These are phyloP conservation scores for Quadroppia sp. DNA, from an alignment of 2,888 invertebrate genomes.

Conservation along the genomic window DNA sequence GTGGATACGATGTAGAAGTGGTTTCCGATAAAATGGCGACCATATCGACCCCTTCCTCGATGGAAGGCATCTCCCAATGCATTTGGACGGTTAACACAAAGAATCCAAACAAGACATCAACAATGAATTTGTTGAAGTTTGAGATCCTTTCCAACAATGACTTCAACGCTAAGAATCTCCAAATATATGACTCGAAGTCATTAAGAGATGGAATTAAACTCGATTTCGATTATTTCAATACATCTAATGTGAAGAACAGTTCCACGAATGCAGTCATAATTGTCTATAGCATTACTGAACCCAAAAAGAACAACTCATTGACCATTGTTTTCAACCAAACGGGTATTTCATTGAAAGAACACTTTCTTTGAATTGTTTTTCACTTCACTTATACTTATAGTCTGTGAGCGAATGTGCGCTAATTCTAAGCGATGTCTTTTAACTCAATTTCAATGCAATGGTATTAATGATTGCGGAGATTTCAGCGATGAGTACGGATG, in stretches of 20 bases:
- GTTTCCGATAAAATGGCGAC: not conserved
- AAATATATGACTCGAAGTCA: not conserved
- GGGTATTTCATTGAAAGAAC: not conserved
- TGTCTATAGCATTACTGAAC: not conserved
- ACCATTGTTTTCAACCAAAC: not conserved
- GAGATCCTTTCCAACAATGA: not conserved
- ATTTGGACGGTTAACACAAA: conserved; percentile 8
- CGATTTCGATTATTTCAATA: not conserved
- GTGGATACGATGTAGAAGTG: not conserved
- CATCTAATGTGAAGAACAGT: not conserved
- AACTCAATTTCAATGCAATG: conserved; percentile 13
- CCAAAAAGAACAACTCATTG: not conserved
- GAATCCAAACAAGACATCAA: not conserved
- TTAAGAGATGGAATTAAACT: not conserved
- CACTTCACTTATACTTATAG: not conserved
- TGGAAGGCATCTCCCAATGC: not conserved
- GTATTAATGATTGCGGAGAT: conserved; percentile 22
- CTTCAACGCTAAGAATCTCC: not conserved
- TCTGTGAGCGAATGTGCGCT: not conserved
- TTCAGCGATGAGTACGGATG: not conserved
- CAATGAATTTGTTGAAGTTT: not conserved
- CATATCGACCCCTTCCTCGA: not conserved
- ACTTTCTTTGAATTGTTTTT: not conserved
- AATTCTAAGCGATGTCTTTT: conserved; percentile 13
- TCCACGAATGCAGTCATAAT: not conserved